phyloP scores from a whole-genome alignment of 2,888 invertebrate genomes.

The Nymphalis urticae region DNA sequence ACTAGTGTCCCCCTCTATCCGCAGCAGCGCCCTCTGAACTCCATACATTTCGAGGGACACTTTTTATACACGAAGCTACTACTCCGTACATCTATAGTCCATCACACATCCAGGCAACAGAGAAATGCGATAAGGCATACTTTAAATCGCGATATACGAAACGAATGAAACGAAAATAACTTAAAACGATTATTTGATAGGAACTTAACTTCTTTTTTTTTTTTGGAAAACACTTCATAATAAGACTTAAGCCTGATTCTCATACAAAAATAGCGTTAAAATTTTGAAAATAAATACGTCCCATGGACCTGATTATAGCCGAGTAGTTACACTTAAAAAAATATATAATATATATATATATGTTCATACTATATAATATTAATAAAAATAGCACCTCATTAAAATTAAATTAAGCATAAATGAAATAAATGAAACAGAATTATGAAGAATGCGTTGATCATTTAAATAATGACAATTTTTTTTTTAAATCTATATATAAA shows the following conservation, averaged over 20 bases:
- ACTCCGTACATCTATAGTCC: too few relatives aligned
- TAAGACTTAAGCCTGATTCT: neutral
- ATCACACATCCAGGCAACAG: too few relatives aligned
- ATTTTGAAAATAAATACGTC: slow-evolving; percentile 7
- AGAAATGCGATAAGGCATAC: too few relatives aligned
- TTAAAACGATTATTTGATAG: neutral
- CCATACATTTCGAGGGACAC: too few relatives aligned
- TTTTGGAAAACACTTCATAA: neutral
- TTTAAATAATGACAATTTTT: too few relatives aligned
- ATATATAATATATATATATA: slow-evolving; percentile 20
- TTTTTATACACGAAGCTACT: too few relatives aligned
- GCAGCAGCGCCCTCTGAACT: too few relatives aligned
- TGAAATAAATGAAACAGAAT: neutral
- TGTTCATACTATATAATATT: slow-evolving; percentile 30
- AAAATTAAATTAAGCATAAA: slow-evolving; percentile 39
- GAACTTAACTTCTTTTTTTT: neutral
- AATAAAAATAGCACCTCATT: slow-evolving; percentile 46
- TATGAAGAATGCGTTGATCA: neutral
- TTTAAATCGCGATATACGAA: too few relatives aligned
- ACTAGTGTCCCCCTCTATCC: too few relatives aligned
- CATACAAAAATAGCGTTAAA: slow-evolving; percentile 5
- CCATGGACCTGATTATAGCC: slow-evolving; percentile 17
- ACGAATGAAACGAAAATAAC: neutral
- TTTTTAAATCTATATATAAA: too few relatives aligned
- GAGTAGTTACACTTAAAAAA: slow-evolving; percentile 31